Base-by-base conservation (phyloP, 1,140 invertebrate species). In the Ptiloglossa arizonensis region DNA sequence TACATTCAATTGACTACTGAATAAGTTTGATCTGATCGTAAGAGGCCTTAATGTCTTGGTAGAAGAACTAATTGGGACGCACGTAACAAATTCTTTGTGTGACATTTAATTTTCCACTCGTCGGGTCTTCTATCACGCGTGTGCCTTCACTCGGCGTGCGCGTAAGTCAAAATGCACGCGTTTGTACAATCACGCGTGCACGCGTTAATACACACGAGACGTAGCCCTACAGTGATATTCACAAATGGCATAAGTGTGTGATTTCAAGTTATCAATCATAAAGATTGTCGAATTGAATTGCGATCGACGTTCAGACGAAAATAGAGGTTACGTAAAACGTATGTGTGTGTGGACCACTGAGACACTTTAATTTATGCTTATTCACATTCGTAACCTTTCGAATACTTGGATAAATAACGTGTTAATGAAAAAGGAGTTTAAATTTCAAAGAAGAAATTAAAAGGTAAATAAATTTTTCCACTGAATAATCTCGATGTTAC, bases 71-170 rank as follows among this genome's bases (percentile, higher is more conserved):
- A 68, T 27, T 41, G 9, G 1, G 9, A 22, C 11, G 11, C 35
- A 27, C 24, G 19, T 5, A 2, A 52, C 52, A 9, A 57, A 56
- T 29, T 44, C 35, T 41, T 57, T 27, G 19, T 44, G 9, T 46
- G 52, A 44, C 24, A 22, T 56, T 70, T 70, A 29, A 70, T 70
- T 70, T 70, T 70, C 54, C 68, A 22, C 35, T 44, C 24, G 24
- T 22, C 27, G 35, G 35, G 6, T 70, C 22, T 32, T 44, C 24
- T 22, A 11, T 44, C 24, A 44, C 17, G 52, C 38, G 35, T 32
- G 13, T 57, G 24, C 35, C 27, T 69, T 57, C 35, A 9, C 52
- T 5, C 29, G 17, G n/a, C 19, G 17, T 32, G 4, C 44, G 17
- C 22, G 19, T 44, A 70, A 44, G 22, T 56, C 68, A 32, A 44